Conservation (phyloP, 1,140 invertebrate species). For the Apocrypta bakeri region DNA sequence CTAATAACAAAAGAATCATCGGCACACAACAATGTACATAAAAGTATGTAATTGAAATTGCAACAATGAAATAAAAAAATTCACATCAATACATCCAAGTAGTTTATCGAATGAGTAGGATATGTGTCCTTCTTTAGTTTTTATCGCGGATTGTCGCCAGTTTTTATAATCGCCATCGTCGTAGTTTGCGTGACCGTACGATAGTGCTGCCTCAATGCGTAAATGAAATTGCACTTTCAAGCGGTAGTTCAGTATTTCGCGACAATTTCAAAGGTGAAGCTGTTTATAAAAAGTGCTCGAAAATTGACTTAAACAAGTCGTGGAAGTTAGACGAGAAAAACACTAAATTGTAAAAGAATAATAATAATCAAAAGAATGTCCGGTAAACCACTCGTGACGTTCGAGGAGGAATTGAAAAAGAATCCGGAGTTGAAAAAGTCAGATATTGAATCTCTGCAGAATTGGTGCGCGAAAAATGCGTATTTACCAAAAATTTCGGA, state of each 20-base stretch:
- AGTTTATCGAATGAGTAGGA: background rate
- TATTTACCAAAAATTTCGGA: constrained; percentile 78
- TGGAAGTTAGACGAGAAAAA: too few relatives aligned
- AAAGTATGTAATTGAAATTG: too few relatives aligned
- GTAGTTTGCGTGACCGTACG: background rate
- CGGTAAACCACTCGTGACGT: constrained; percentile 25
- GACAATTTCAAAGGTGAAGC: background rate
- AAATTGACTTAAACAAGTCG: too few relatives aligned
- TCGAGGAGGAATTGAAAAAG: constrained; percentile 76
- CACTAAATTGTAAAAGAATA: too few relatives aligned
- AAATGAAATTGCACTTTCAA: background rate
- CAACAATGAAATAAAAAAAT: too few relatives aligned
- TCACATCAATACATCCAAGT: too few relatives aligned
- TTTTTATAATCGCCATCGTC: background rate
- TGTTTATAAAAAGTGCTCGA: too few relatives aligned
- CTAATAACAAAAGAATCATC: too few relatives aligned
- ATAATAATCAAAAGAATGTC: constrained; percentile 12
- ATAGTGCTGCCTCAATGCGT: background rate
- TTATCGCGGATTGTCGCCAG: background rate
- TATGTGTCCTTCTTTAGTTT: background rate
- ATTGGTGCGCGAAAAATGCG: constrained; percentile 79
- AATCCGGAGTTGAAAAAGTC: constrained; percentile 76
- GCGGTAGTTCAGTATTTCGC: background rate
- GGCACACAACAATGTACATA: too few relatives aligned
- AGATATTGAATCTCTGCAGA: constrained; percentile 76